Percentiles rank a stretch among this genome's conserved stretches.
phyloP scores from a whole-genome alignment of 2,888 invertebrate species.

The Heliconius cydno region DNA sequence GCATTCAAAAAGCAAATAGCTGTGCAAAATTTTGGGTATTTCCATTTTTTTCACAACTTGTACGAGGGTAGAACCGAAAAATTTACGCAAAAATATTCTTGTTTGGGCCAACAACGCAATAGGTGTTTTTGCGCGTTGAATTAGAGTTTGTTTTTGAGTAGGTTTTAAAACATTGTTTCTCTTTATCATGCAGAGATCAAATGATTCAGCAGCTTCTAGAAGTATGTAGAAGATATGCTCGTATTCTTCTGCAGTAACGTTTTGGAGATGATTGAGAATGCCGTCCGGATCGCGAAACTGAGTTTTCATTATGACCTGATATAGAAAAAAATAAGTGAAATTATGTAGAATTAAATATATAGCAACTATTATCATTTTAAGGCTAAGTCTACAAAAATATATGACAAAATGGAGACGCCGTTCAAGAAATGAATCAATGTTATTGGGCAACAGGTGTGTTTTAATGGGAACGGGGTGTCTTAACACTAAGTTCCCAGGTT shows the following conservation, averaged over 20 bases:
- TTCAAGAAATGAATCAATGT: too few relatives aligned
- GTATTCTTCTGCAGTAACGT: slow-evolving; percentile 78
- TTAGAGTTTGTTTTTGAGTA: slow-evolving; percentile 85
- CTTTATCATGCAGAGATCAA: slow-evolving; percentile 91
- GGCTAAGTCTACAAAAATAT: too few relatives aligned
- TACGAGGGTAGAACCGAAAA: slow-evolving; percentile 83
- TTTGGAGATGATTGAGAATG: slow-evolving; percentile 90
- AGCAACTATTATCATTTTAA: too few relatives aligned
- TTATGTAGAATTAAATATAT: too few relatives aligned
- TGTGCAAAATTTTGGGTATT: slow-evolving; percentile 85
- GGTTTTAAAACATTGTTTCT: slow-evolving; percentile 86
- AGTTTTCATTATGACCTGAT: slow-evolving; percentile 90
- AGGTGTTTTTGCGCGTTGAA: slow-evolving; percentile 87
- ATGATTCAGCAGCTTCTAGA: slow-evolving; percentile 89
- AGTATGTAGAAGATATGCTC: slow-evolving; percentile 86
- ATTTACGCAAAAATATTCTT: slow-evolving; percentile 83
- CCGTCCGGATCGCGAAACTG: slow-evolving; percentile 93
- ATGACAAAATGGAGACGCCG: too few relatives aligned
- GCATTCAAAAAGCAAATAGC: slow-evolving; percentile 88
- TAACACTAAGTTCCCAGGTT: too few relatives aligned
- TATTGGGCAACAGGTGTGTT: too few relatives aligned
- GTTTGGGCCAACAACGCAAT: slow-evolving; percentile 86
- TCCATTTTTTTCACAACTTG: slow-evolving; percentile 84
- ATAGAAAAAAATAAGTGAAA: neutral
- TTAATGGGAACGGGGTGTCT: too few relatives aligned